Conservation (phyloP, 2,888 invertebrate genomes). For the Agrypnus murinus region DNA sequence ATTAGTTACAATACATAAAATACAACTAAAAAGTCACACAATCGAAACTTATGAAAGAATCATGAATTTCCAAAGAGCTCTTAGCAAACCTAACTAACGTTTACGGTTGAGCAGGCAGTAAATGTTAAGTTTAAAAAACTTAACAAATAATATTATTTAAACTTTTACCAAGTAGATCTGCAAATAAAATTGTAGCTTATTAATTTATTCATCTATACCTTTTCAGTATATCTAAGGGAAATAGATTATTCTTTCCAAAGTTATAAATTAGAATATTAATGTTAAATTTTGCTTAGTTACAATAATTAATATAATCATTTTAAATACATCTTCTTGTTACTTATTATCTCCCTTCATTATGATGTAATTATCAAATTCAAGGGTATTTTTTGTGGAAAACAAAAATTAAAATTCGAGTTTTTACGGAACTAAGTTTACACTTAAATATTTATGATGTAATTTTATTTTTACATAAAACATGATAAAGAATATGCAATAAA, state of each 20-base stretch:
- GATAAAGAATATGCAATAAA: background rate
- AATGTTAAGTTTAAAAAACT: slow-evolving; percentile 2
- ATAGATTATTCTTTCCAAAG: no score
- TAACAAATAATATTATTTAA: background rate
- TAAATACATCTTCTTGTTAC: background rate
- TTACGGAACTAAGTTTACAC: background rate
- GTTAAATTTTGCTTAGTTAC: no score
- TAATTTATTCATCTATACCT: no score
- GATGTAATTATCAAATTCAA: slow-evolving; percentile 8
- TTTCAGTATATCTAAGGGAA: no score
- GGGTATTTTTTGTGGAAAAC: background rate
- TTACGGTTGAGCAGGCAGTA: background rate
- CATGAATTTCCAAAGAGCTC: background rate
- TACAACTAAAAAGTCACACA: no score
- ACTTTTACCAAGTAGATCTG: slow-evolving; percentile 8
- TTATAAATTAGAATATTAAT: no score
- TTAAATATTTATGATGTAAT: slow-evolving; percentile 13
- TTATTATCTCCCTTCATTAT: background rate
- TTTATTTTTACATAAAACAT: background rate
- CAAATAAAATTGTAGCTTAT: background rate
- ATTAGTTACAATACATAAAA: no score
- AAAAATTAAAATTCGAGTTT: background rate
- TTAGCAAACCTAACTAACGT: slow-evolving; percentile 2
- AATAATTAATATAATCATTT: no score
- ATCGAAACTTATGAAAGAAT: no score